phyloP scores from a whole-genome alignment of 2,113 vertebrate species.

The Ailuropoda melanoleuca region DNA sequence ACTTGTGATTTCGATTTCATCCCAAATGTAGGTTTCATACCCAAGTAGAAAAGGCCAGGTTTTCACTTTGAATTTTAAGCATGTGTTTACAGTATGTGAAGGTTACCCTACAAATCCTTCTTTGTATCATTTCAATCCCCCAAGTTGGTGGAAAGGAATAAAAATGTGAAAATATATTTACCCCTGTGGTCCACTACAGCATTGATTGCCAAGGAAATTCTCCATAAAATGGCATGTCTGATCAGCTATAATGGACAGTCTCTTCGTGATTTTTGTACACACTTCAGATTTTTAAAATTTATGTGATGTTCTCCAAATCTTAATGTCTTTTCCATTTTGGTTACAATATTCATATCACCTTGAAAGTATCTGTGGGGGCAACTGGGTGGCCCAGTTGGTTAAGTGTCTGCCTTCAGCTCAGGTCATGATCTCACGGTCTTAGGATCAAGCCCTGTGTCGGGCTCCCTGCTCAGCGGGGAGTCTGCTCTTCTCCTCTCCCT shows the following conservation, averaged over 20 bases:
- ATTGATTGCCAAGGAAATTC: not conserved
- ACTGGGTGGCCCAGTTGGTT: not conserved
- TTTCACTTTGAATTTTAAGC: slow-evolving; percentile 62
- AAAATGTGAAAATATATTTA: not conserved
- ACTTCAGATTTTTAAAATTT: not conserved
- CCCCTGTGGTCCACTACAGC: not conserved
- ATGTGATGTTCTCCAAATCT: not conserved
- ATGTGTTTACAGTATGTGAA: slow-evolving; percentile 13
- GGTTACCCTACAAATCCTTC: not conserved
- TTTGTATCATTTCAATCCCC: not conserved
- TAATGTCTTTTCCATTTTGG: not conserved
- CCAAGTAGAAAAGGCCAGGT: slow-evolving; percentile 48
- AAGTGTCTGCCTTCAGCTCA: not conserved
- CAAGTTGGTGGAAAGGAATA: not conserved
- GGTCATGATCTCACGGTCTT: not conserved
- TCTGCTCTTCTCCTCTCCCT: not conserved
- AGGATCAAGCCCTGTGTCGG: not conserved
- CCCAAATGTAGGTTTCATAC: slow-evolving; percentile 21
- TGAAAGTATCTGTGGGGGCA: not conserved
- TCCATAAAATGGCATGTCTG: not conserved
- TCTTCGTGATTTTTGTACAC: not conserved
- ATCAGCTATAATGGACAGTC: not conserved
- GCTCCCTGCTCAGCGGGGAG: not conserved
- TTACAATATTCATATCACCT: not conserved
- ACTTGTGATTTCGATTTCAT: slow-evolving; percentile 21